These are phyloP conservation scores for Cataglyphis livida DNA, from an alignment of 2,888 invertebrate genomes.

Conservation along the genomic window DNA sequence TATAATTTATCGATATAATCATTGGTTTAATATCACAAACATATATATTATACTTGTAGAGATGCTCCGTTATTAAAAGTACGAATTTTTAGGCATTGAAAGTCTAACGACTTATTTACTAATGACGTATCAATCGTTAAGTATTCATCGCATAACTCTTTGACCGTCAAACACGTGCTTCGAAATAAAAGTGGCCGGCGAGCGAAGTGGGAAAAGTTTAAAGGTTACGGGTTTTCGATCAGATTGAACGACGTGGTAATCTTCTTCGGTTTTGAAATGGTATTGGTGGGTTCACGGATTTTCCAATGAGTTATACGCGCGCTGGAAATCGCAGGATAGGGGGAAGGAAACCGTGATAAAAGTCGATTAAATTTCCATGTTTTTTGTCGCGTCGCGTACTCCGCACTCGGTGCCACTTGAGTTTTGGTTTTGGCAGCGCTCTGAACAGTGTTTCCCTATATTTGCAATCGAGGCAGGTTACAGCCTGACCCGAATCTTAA, in stretches of 20 bases:
- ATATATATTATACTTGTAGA: neutral
- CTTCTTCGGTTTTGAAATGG: constrained; percentile 4
- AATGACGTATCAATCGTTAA: constrained; percentile 1
- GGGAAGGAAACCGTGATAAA: constrained; percentile 59
- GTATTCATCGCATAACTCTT: constrained; percentile 6
- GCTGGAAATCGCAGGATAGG: constrained; percentile 45
- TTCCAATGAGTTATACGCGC: neutral
- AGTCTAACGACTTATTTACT: neutral
- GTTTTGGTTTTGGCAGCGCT: constrained; percentile 82
- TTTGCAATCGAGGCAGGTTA: constrained; percentile 83
- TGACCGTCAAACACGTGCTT: constrained; percentile 23
- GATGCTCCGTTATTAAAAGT: neutral
- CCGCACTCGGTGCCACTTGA: constrained; percentile 76
- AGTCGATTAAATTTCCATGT: constrained; percentile 79
- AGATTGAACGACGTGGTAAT: constrained; percentile 38
- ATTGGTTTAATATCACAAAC: neutral
- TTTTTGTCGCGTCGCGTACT: constrained; percentile 69
- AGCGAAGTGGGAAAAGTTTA: constrained; percentile 46
- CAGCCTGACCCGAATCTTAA: constrained; percentile 83
- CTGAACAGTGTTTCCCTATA: constrained; percentile 80
- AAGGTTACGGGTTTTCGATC: constrained; percentile 48
- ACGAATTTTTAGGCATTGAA: neutral
- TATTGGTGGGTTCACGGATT: constrained; percentile 17
- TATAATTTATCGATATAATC: neutral
- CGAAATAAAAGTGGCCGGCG: constrained; percentile 11